Conservation (phyloP, 2,888 invertebrate species). For the Taphrorychus bicolor region DNA sequence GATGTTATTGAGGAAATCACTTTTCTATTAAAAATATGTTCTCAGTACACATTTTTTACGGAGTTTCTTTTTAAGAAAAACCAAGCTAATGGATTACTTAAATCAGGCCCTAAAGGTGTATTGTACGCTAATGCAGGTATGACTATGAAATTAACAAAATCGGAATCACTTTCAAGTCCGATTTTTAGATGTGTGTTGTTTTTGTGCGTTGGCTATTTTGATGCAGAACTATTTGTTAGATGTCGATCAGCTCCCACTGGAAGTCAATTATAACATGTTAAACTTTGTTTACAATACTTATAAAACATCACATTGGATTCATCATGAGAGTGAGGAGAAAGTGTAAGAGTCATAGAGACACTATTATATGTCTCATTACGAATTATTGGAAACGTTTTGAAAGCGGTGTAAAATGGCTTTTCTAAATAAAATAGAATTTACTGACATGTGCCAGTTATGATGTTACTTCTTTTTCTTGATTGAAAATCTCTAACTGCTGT, state of each 20-base stretch:
- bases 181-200: conserved; percentile 49
- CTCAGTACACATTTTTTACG: conserved; percentile 44
- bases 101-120: conserved; percentile 42
- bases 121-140: conserved; percentile 49
- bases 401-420: too few relatives aligned
- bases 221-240: conserved; percentile 44
- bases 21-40: conserved; percentile 44
- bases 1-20: conserved; percentile 43
- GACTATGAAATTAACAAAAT: neutral
- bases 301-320: conserved; percentile 45
- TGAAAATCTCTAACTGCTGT: too few relatives aligned
- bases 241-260: conserved; percentile 37
- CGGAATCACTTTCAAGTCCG: neutral
- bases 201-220: conserved; percentile 48
- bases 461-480: too few relatives aligned
- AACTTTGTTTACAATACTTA: conserved; percentile 49
- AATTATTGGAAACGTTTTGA: too few relatives aligned
- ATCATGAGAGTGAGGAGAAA: conserved; percentile 41
- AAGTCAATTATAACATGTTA: conserved; percentile 46
- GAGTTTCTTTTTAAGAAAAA: conserved; percentile 46
- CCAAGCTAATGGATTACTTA: conserved; percentile 29
- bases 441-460: too few relatives aligned
- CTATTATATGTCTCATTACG: neutral
- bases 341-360: conserved; percentile 37
- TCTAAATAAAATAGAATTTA: too few relatives aligned